These are phyloP conservation scores for Druceiella hillmani DNA, from an alignment of 2,888 invertebrate genomes.

Conservation along the genomic window DNA sequence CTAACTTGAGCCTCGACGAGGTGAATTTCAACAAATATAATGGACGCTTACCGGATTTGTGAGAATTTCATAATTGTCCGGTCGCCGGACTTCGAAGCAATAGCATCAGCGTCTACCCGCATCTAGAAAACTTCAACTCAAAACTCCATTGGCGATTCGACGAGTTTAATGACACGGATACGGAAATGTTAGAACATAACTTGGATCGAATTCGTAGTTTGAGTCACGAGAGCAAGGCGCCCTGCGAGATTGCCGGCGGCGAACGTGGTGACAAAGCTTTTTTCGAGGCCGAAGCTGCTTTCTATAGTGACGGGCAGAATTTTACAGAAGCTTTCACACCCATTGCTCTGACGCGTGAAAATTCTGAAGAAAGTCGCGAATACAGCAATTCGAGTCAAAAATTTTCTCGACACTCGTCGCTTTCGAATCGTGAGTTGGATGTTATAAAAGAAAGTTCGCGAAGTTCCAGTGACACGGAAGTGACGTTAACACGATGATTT, in stretches of 20 bases:
- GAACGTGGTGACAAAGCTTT: too few relatives aligned
- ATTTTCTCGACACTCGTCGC: constrained; percentile 45
- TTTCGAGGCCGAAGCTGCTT: too few relatives aligned
- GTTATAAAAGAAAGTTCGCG: constrained; percentile 50
- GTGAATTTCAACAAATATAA: constrained; percentile 48
- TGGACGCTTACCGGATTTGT: constrained; percentile 49
- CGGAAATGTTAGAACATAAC: constrained; percentile 45
- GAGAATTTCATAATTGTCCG: constrained; percentile 50
- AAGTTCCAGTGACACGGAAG: constrained; percentile 51
- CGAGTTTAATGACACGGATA: constrained; percentile 36
- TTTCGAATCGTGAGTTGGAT: constrained; percentile 48
- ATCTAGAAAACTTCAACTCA: constrained; percentile 47
- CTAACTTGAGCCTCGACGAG: constrained; percentile 48
- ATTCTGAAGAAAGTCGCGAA: constrained; percentile 43
- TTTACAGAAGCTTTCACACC: too few relatives aligned
- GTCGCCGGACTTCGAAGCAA: constrained; percentile 51
- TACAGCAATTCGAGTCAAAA: constrained; percentile 37
- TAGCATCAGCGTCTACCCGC: constrained; percentile 46
- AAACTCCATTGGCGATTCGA: constrained; percentile 49
- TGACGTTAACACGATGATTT: constrained; percentile 50
- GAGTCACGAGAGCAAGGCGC: constrained; percentile 40
- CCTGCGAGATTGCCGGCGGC: constrained; percentile 35
- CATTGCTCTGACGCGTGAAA: constrained; percentile 31
- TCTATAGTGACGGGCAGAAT: too few relatives aligned
- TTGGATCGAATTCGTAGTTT: constrained; percentile 47